These are phyloP conservation scores for Microtus oregoni DNA, from an alignment of 2,113 vertebrate genomes.

Conservation along the genomic window DNA sequence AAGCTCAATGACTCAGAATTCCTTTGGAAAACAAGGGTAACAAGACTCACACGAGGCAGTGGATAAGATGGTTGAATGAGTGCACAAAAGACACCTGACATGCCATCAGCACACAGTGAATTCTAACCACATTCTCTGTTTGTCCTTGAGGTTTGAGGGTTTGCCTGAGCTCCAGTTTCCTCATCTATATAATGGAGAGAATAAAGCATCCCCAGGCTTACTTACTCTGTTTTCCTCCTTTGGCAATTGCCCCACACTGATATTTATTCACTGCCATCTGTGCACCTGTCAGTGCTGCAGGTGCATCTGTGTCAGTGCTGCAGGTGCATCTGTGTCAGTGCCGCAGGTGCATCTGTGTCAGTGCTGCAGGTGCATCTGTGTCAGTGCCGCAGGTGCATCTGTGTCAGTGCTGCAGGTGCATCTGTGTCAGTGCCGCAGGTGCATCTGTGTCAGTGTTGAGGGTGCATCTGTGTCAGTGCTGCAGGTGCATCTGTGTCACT, in stretches of 20 bases:
- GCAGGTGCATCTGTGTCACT: background rate
- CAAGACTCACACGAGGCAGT: background rate
- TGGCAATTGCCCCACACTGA: background rate
- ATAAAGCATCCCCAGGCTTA: background rate
- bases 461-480: too few species aligned
- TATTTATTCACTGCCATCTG: background rate
- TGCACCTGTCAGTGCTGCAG: background rate
- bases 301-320: background rate
- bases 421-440: too few species aligned
- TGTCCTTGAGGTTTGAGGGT: background rate
- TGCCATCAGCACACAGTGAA: too few species aligned
- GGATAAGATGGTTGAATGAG: background rate
- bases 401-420: too few species aligned
- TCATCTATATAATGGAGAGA: background rate
- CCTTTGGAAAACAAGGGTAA: background rate
- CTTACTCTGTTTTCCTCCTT: background rate
- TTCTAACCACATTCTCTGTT: background rate
- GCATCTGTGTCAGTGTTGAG: background rate
- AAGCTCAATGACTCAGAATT: background rate
- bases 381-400: accelerated
- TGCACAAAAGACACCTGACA: background rate
- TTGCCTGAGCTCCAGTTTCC: background rate
- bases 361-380: too few species aligned
- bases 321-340: background rate
- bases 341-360: too few species aligned